These are phyloP conservation scores for Digitonthophagus gazella DNA, from an alignment of 2,888 invertebrate species.

Conservation along the genomic window DNA sequence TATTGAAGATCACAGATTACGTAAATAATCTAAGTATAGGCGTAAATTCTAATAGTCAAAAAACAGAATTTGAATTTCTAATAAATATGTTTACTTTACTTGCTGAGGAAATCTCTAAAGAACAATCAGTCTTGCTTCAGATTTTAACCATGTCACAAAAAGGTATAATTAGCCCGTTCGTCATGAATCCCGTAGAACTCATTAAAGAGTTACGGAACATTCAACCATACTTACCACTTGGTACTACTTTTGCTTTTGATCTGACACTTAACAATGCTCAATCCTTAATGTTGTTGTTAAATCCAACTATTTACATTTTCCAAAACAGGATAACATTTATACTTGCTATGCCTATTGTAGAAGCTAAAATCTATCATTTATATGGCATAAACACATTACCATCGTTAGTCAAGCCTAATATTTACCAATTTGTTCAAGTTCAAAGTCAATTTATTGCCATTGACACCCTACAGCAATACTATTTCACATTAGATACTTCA, in stretches of 20 bases:
- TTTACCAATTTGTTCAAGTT: background rate
- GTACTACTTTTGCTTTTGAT: background rate
- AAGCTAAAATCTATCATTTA: background rate
- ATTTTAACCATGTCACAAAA: slow-evolving; percentile 7
- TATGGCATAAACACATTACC: background rate
- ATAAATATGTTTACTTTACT: slow-evolving; percentile 1
- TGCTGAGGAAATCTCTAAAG: background rate
- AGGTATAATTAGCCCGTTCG: background rate
- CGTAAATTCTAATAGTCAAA: background rate
- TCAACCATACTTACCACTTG: slow-evolving; percentile 1
- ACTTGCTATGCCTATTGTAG: background rate
- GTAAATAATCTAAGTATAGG: background rate
- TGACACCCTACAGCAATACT: slow-evolving; percentile 1
- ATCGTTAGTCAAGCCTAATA: background rate
- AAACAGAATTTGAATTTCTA: background rate
- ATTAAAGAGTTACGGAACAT: background rate
- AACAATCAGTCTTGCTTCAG: background rate
- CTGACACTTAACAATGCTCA: background rate
- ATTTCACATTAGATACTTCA: background rate
- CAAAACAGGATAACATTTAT: background rate
- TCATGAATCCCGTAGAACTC: background rate
- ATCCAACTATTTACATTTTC: background rate
- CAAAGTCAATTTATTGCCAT: background rate
- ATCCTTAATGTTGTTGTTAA: background rate
- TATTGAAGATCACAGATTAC: background rate